phyloP scores from a whole-genome alignment of 1,140 invertebrate genomes.

The Manduca sexta region DNA sequence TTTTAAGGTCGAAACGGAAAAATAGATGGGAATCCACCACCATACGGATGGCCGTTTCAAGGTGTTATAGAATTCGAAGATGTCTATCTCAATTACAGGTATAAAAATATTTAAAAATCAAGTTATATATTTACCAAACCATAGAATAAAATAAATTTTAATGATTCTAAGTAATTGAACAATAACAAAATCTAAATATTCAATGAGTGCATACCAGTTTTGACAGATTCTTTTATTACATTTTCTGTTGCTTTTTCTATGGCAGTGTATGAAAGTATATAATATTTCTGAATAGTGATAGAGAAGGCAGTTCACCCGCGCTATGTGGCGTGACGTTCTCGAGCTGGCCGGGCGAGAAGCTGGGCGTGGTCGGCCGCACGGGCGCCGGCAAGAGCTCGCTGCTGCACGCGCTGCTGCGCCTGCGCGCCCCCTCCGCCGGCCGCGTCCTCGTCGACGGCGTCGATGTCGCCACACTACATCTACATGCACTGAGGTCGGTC shows the following conservation, averaged over 20 bases:
- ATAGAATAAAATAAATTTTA: neutral
- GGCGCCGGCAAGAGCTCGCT: slow-evolving; percentile 94
- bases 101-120: slow-evolving; percentile 10
- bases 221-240: neutral
- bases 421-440: slow-evolving; percentile 81
- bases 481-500: slow-evolving; percentile 51
- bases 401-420: slow-evolving; percentile 84
- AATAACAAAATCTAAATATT: neutral
- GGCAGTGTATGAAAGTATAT: too few species aligned
- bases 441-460: slow-evolving; percentile 87
- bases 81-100: slow-evolving; percentile 85
- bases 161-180: neutral
- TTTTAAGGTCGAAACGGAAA: slow-evolving; percentile 62
- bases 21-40: slow-evolving; percentile 75
- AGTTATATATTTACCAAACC: neutral
- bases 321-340: slow-evolving; percentile 82
- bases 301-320: slow-evolving; percentile 71
- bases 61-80: slow-evolving; percentile 84
- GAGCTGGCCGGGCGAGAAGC: slow-evolving; percentile 85
- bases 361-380: slow-evolving; percentile 92
- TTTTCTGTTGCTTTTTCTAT: too few species aligned
- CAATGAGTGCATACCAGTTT: neutral
- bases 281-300: too few species aligned
- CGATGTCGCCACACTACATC: slow-evolving; percentile 76
- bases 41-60: slow-evolving; percentile 89